Percentiles rank a stretch among this genome's conserved stretches.
Evolutionary conservation across 2,888 invertebrate genomes (phyloP).

Genomic region (Polymixis lichenea): DNA sequence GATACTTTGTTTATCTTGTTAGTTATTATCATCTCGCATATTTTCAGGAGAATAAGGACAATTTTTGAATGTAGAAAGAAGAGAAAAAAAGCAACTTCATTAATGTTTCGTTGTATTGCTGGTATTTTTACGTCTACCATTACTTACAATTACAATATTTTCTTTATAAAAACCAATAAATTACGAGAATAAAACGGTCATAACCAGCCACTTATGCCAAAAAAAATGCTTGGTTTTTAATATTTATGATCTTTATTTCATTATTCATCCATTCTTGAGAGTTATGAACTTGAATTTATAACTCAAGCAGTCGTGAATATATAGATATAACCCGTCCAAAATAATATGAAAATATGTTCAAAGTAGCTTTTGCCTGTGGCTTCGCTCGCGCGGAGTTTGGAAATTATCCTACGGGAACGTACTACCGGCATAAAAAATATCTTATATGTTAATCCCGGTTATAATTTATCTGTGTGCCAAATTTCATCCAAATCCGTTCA

Average conservation of each 20-base stretch:
- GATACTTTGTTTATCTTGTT: not conserved
- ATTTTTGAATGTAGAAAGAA: not conserved
- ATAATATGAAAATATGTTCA: not conserved
- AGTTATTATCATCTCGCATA: not conserved
- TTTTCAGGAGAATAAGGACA: not conserved
- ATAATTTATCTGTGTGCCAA: too few species aligned
- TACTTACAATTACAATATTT: not conserved
- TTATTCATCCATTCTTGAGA: constrained; percentile 15
- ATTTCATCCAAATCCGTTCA: too few species aligned
- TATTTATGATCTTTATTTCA: constrained; percentile 19
- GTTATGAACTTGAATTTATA: constrained; percentile 11
- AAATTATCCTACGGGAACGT: too few species aligned
- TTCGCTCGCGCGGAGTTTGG: too few species aligned
- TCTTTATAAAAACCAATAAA: constrained; percentile 15
- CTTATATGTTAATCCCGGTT: too few species aligned
- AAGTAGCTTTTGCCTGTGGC: too few species aligned
- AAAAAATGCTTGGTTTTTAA: constrained; percentile 17
- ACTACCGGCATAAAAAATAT: too few species aligned
- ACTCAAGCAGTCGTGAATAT: not conserved
- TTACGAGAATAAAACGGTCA: constrained; percentile 10
- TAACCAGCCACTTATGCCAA: not conserved
- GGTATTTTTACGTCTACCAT: not conserved
- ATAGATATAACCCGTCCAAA: not conserved
- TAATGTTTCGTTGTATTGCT: not conserved
- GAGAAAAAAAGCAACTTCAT: not conserved